Evolutionary conservation across 2,888 invertebrate species (phyloP).

Genomic region (Cordylochernes scorpioides): DNA sequence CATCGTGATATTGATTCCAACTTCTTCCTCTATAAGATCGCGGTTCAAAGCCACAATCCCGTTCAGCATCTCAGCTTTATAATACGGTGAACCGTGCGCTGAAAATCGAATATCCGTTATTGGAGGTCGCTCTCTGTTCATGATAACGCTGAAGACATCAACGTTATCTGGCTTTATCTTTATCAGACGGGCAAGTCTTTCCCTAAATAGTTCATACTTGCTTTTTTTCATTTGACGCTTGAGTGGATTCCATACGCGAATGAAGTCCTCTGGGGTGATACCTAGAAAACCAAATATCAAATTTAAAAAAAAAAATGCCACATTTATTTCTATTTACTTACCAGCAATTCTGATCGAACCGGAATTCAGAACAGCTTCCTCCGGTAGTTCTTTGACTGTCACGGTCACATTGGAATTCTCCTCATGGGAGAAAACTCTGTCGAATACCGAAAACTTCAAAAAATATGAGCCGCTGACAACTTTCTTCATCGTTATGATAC

Average conservation of each 20-base stretch:
- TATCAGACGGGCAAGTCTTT: conserved; percentile 37
- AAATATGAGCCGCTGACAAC: conserved; percentile 44
- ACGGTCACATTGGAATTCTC: conserved; percentile 64
- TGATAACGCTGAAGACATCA: conserved; percentile 71
- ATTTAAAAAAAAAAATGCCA: too few relatives aligned
- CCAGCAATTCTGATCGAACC: conserved; percentile 59
- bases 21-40: conserved; percentile 34
- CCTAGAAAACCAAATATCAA: too few relatives aligned
- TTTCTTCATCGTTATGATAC: conserved; percentile 60
- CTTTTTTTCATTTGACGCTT: conserved; percentile 28
- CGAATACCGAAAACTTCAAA: conserved; percentile 34
- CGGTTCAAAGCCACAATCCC: conserved; percentile 48
- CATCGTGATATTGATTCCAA: conserved; percentile 49
- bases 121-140: conserved; percentile 27
- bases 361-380: conserved; percentile 70
- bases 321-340: conserved; percentile 2
- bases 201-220: conserved; percentile 41
- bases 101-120: conserved; percentile 64
- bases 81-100: conserved; percentile 80
- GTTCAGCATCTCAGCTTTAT: conserved; percentile 58
- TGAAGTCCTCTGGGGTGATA: conserved; percentile 57
- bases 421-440: conserved; percentile 19
- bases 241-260: conserved; percentile 22
- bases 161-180: conserved; percentile 55
- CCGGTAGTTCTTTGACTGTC: conserved; percentile 55